These are phyloP conservation scores for Tuta absoluta DNA, from an alignment of 2,888 invertebrate genomes.

Conservation along the genomic window DNA sequence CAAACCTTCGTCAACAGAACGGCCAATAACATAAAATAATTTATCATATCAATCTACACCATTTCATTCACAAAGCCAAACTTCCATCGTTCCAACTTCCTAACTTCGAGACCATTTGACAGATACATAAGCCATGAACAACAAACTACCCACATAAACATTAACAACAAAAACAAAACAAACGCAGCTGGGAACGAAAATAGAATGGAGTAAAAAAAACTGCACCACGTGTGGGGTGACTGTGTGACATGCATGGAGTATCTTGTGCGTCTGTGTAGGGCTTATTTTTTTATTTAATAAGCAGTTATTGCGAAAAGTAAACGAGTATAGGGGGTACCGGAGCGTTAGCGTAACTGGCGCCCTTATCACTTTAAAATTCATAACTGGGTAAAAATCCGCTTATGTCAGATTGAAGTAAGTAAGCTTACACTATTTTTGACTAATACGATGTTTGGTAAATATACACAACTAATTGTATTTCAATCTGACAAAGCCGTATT, in stretches of 20 bases:
- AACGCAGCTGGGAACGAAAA: conserved; percentile 60
- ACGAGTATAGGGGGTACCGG: too few relatives aligned
- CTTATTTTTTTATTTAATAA: not conserved
- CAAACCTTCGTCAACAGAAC: conserved; percentile 6
- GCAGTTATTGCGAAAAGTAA: too few relatives aligned
- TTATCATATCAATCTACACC: not conserved
- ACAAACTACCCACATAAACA: conserved; percentile 45
- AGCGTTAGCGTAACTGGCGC: too few relatives aligned
- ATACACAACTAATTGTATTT: too few relatives aligned
- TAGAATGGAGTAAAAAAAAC: conserved; percentile 52
- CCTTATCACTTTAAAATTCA: too few relatives aligned
- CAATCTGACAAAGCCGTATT: too few relatives aligned
- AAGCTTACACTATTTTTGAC: too few relatives aligned
- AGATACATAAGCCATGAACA: conserved; percentile 35
- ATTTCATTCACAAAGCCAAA: not conserved
- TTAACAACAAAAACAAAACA: conserved; percentile 47
- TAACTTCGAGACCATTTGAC: conserved; percentile 9
- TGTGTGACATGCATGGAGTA: conserved; percentile 39
- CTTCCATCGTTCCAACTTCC: too few relatives aligned
- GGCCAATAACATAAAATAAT: conserved; percentile 2
- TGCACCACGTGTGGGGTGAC: conserved; percentile 50
- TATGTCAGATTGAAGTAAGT: too few relatives aligned
- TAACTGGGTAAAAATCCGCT: too few relatives aligned
- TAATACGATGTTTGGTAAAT: too few relatives aligned
- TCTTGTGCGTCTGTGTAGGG: not conserved